Evolutionary conservation across 2,888 invertebrate genomes (phyloP).

Genomic region (Odontocolon sp.): DNA sequence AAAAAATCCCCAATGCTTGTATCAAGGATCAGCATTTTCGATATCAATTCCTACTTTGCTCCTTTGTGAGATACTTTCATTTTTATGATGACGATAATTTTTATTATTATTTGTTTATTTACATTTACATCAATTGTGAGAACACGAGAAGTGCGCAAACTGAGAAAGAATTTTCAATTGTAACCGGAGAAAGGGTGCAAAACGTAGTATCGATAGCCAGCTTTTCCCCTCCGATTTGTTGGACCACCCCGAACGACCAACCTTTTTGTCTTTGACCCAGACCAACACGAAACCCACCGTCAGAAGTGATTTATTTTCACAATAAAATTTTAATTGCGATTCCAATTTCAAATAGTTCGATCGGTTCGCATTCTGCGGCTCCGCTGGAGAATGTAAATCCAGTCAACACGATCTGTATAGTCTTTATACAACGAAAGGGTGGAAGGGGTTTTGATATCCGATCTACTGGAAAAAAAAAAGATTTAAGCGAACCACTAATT

Average conservation of each 20-base stretch:
- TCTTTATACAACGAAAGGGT: background rate
- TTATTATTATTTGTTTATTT: background rate
- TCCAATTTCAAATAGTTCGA: slow-evolving; percentile 56
- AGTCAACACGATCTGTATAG: slow-evolving; percentile 37
- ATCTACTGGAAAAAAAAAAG: too few relatives aligned
- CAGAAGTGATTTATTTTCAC: slow-evolving; percentile 55
- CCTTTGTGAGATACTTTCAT: too few relatives aligned
- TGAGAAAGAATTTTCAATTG: slow-evolving; percentile 45
- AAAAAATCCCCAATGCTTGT: slow-evolving; percentile 6
- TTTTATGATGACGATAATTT: background rate
- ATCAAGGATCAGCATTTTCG: slow-evolving; percentile 15
- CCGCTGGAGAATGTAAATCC: slow-evolving; percentile 49
- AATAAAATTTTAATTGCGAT: slow-evolving; percentile 60
- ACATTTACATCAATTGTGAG: slow-evolving; percentile 12
- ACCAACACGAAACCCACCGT: slow-evolving; percentile 2
- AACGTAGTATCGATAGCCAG: slow-evolving; percentile 34
- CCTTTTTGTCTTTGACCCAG: slow-evolving; percentile 51
- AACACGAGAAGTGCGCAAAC: slow-evolving; percentile 25
- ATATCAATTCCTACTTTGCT: too few relatives aligned
- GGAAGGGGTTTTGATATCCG: background rate
- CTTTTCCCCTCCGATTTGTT: slow-evolving; percentile 29
- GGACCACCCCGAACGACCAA: slow-evolving; percentile 19
- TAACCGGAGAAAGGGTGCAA: slow-evolving; percentile 1
- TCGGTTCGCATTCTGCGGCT: slow-evolving; percentile 38
- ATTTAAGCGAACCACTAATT: too few relatives aligned